Base-by-base conservation (phyloP, 2,888 invertebrate species). In the Agrotis ipsilon region DNA sequence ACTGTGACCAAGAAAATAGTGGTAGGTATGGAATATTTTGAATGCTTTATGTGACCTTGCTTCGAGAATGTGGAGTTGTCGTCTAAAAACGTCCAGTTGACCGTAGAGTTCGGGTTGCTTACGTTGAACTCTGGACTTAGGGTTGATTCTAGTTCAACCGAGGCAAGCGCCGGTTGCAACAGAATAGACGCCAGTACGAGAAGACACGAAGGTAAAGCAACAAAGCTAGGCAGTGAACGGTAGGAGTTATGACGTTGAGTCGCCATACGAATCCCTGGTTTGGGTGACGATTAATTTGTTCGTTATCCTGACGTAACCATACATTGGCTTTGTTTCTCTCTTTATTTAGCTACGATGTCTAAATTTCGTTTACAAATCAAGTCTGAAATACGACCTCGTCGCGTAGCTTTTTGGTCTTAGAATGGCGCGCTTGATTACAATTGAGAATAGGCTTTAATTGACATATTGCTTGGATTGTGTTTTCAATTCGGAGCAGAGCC, bases 1-100 rank as follows among this genome's bases (percentile, higher is more conserved):
- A 98, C 96, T 78, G 98, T 96, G 75, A 97, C 97, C 83, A 98
- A 97, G 81, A 98, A 91, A 83, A 98, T 97, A 72, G 98, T 96
- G 59, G 92, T 92, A 13, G 93, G 88, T 32, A 93, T 92, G 27
- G 96, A 95, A 86, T 95, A 96, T 80, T 93, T 96, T 13, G 90
- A 89, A 84, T 96, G 95, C 77, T 95, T 95, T 80, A 96, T 94
- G 72, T 93, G 91, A 18, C 85, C 78, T 46, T 84, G 78, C n/a
- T n/a, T n/a, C 6, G 73, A 77, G 9, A 64, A 46, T 55, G 86
- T 93, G 46, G 88, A 84, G 80, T 94, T 94, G 54, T 90, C 90
- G 55, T 95, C 95, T 68, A 90, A 85, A 3, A 93, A 82, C 6
- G 95, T 92, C 91, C 91, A 94, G 84, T 95, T 95, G 55, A 86